Evolutionary conservation across 2,113 vertebrate species (phyloP).

Genomic region (Rhynchomys soricoides): DNA sequence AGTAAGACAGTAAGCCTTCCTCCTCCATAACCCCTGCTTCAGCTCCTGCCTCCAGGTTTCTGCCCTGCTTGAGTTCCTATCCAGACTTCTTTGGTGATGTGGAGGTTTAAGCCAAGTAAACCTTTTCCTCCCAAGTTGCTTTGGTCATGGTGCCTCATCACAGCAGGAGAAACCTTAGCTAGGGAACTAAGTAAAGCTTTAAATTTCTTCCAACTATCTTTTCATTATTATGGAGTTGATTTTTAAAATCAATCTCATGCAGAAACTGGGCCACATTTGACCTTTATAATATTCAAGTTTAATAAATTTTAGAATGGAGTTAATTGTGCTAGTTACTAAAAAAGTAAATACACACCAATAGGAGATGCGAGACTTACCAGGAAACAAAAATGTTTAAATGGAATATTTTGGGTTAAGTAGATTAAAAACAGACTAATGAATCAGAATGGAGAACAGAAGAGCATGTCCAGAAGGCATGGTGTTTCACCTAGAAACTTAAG

Average conservation of each 20-base stretch:
- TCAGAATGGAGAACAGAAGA: neutral
- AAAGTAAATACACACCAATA: neutral
- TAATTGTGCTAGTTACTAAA: neutral
- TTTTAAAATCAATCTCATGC: neutral
- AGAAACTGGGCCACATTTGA: neutral
- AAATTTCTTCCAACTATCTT: constrained; percentile 42
- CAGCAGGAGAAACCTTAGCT: neutral
- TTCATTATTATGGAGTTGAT: neutral
- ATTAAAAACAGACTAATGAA: neutral
- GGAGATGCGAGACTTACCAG: constrained; percentile 15
- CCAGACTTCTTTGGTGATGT: neutral
- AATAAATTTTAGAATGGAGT: constrained; percentile 12
- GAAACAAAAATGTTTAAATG: neutral
- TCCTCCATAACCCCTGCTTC: neutral
- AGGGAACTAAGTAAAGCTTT: neutral
- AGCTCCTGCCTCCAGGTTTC: neutral
- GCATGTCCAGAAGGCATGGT: neutral
- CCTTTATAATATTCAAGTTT: constrained; percentile 10
- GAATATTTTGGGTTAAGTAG: constrained; percentile 10
- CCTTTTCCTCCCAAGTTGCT: neutral
- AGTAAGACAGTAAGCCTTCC: neutral
- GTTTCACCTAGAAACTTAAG: neutral
- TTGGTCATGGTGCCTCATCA: neutral
- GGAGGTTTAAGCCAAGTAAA: neutral
- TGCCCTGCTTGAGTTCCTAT: neutral